Evolutionary conservation across 35 echinoderm and acorn worm genomes (phyloP).

Genomic region (Eucidaris tribuloides): DNA sequence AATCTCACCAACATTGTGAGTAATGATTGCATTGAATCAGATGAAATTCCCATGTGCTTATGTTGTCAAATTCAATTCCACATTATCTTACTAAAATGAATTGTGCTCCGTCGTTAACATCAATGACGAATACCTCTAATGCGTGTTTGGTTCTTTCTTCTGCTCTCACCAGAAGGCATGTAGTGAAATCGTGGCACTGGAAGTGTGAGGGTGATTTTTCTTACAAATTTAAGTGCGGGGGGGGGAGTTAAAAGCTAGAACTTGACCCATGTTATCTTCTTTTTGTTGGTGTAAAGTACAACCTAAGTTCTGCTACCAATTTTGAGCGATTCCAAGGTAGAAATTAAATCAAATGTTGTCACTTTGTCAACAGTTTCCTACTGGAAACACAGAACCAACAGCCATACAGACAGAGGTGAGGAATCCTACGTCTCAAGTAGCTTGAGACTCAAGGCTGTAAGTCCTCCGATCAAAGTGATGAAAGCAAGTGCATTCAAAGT

Average conservation of each 20-base stretch:
- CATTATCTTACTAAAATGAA: not conserved
- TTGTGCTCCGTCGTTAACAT: not conserved
- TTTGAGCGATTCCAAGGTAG: no score
- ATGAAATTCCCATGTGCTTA: not conserved
- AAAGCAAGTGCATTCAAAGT: no score
- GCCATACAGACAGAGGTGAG: not conserved
- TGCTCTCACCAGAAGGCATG: no score
- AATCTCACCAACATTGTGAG: no score
- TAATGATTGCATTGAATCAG: no score
- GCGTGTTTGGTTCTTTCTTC: not conserved
- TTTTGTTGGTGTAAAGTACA: no score
- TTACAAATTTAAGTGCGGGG: not conserved
- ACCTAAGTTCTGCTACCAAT: not conserved
- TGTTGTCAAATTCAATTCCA: not conserved
- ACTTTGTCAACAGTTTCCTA: not conserved
- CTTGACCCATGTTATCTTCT: not conserved
- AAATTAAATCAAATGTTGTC: not conserved
- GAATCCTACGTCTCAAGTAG: slow-evolving; percentile 6
- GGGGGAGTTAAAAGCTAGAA: not conserved
- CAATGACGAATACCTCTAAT: not conserved
- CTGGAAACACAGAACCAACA: slow-evolving; percentile 33
- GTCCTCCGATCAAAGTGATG: no score
- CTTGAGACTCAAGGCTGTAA: no score
- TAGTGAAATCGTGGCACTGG: not conserved
- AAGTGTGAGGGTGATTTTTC: not conserved